Evolutionary conservation across 2,113 vertebrate species (phyloP).

Genomic region (Harpagus bidentatus): DNA sequence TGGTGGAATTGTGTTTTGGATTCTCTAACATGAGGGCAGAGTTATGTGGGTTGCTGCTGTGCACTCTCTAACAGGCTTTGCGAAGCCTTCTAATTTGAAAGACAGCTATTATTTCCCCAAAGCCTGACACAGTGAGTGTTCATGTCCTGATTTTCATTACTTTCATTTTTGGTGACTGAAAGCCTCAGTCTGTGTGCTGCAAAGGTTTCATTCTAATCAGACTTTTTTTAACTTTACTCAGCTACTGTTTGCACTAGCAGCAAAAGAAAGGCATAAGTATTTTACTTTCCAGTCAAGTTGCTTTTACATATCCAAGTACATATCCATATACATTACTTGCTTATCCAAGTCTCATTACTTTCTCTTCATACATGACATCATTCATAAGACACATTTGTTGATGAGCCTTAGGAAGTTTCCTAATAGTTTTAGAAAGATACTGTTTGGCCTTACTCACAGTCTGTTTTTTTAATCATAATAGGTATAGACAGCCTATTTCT

Average conservation of each 20-base stretch:
- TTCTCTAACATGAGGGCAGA: conserved; percentile 4
- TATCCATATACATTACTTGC: too few relatives aligned
- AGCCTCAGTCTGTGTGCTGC: neutral
- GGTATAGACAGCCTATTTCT: neutral
- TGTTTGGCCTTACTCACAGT: neutral
- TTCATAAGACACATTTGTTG: neutral
- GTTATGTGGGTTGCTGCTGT: conserved; percentile 3
- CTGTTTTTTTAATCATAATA: neutral
- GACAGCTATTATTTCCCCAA: conserved; percentile 34
- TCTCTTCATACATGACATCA: neutral
- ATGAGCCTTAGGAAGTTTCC: neutral
- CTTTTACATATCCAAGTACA: neutral
- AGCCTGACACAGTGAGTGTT: conserved; percentile 2
- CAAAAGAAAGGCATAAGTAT: neutral
- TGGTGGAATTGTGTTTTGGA: conserved; percentile 1
- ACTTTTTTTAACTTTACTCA: neutral
- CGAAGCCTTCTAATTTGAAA: conserved; percentile 29
- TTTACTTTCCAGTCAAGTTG: neutral
- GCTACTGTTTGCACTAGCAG: neutral
- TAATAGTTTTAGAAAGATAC: neutral
- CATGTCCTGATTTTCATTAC: conserved; percentile 42
- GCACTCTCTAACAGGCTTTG: conserved; percentile 13
- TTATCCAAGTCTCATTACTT: neutral
- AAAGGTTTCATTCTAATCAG: conserved; percentile 25
- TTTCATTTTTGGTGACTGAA: conserved; percentile 45